A percentile compares a stretch with the other conserved stretches of the same genome.
Conservation (phyloP, 2,888 invertebrate species). For the Phyllotreta cruciferae region DNA sequence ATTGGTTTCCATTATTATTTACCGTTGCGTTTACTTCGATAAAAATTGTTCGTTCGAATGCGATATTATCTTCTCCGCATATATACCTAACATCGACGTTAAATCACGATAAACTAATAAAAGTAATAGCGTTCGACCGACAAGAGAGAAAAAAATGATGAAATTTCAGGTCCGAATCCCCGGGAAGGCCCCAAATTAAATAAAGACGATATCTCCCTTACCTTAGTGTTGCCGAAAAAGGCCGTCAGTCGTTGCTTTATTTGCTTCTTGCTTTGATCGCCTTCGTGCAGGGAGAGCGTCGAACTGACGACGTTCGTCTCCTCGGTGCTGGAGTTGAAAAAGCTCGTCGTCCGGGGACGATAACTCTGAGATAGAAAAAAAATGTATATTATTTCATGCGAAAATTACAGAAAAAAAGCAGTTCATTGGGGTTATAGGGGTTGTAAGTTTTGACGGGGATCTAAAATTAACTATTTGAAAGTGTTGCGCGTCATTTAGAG, state of each 20-base stretch:
- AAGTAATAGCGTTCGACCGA: slow-evolving; percentile 5
- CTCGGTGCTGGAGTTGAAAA: slow-evolving; percentile 59
- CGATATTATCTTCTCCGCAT: slow-evolving; percentile 6
- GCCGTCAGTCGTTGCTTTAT: slow-evolving; percentile 76
- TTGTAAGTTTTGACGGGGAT: too few species aligned
- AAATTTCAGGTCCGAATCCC: slow-evolving; percentile 6
- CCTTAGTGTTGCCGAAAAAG: slow-evolving; percentile 72
- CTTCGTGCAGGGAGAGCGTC: slow-evolving; percentile 53
- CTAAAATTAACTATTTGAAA: too few species aligned
- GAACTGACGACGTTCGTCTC: slow-evolving; percentile 52
- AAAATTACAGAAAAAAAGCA: neutral
- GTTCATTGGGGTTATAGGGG: neutral
- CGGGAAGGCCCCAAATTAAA: slow-evolving; percentile 16
- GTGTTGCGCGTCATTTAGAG: too few species aligned
- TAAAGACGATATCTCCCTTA: slow-evolving; percentile 42
- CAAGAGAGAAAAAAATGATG: neutral
- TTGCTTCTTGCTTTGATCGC: slow-evolving; percentile 59
- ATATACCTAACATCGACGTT: neutral
- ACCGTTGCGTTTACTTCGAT: neutral
- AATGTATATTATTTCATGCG: neutral
- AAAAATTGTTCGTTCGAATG: slow-evolving; percentile 1
- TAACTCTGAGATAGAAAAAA: slow-evolving; percentile 51
- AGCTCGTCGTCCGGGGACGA: slow-evolving; percentile 54
- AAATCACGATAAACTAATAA: slow-evolving; percentile 16
- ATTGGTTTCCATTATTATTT: too few species aligned